Base-by-base conservation (phyloP, 2,113 vertebrate genomes). In the Hyaena hyaena region DNA sequence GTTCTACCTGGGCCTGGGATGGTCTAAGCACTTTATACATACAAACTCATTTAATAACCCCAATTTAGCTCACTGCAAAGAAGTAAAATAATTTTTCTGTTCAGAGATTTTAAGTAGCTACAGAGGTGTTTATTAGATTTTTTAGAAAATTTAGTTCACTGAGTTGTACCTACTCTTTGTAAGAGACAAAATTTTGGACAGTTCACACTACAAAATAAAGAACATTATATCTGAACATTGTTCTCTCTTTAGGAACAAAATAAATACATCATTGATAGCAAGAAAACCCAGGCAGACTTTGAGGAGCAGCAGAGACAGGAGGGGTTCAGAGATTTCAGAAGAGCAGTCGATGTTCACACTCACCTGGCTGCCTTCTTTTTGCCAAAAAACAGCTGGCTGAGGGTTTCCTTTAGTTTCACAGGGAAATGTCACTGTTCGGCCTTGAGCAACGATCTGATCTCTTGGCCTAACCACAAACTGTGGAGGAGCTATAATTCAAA, bases 331-430 rank as follows among this genome's bases (percentile, higher is more conserved):
- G 50, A 68, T 58, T 45, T 89, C 66, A 92, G 23, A 69, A 74
- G 84, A 83, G n/a, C 69, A 65, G 83, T 71, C 28, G n/a, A 86
- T 10, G 61, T 79, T 66, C 74, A 90, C 43, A 98, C 99, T 99
- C 98, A 99, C 99, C 99, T 99, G 99, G 97, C 99, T 99, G 92
- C 99, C 99, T 98, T 99, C 99, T 97, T 99, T 99, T 98, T 99
- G 99, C 99, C 99, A 99, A 98, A 99, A 99, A 89, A 99, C 99
- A 63, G 99, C 99, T 83, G 99, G 99, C 94, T 99, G 99, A 33
- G 99, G 99, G 97, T 99, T 99, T 97, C 99, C 99, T 98, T 99
- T 99, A 84, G 99, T 99, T 99, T 99, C 99, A 98, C 99, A 99
- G 33, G 99, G 99, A 98, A 99, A 99, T 92, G 99, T 99, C 96